Percentiles rank a stretch among this genome's conserved stretches.
phyloP scores from a whole-genome alignment of 2,888 invertebrate genomes.

The Acronicta leporina region DNA sequence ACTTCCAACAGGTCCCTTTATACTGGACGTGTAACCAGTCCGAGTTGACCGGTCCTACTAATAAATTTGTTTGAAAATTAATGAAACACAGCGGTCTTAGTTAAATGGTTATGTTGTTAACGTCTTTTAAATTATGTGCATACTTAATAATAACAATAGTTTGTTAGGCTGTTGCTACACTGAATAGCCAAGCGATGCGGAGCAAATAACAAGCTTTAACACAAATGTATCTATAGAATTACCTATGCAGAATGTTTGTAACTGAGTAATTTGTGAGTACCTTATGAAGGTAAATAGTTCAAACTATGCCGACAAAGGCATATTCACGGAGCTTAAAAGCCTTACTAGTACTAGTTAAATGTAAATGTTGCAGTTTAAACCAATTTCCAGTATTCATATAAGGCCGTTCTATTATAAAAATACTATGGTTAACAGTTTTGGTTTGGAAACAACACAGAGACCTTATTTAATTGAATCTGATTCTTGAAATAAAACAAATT shows the following conservation, averaged over 20 bases:
- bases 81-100: slow-evolving; percentile 37
- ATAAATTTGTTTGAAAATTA: slow-evolving; percentile 31
- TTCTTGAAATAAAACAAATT: too few relatives aligned
- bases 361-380: background rate
- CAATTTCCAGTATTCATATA: too few relatives aligned
- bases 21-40: slow-evolving; percentile 14
- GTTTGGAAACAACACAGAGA: too few relatives aligned
- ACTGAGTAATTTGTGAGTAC: slow-evolving; percentile 19
- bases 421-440: background rate
- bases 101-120: slow-evolving; percentile 35
- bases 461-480: too few relatives aligned
- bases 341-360: slow-evolving; percentile 1
- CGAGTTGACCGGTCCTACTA: slow-evolving; percentile 28
- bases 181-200: slow-evolving; percentile 34
- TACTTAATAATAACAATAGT: slow-evolving; percentile 48
- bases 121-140: slow-evolving; percentile 55
- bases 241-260: background rate
- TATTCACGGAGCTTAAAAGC: background rate
- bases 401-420: background rate
- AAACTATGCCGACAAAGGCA: background rate
- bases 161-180: slow-evolving; percentile 37
- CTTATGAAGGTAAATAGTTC: slow-evolving; percentile 7
- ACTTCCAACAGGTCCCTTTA: slow-evolving; percentile 25
- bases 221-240: slow-evolving; percentile 19
- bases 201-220: slow-evolving; percentile 37